A percentile compares a stretch with the other conserved stretches of the same genome.
Conservation (phyloP, 2,888 invertebrate genomes). For the Drosophila lutescens region DNA sequence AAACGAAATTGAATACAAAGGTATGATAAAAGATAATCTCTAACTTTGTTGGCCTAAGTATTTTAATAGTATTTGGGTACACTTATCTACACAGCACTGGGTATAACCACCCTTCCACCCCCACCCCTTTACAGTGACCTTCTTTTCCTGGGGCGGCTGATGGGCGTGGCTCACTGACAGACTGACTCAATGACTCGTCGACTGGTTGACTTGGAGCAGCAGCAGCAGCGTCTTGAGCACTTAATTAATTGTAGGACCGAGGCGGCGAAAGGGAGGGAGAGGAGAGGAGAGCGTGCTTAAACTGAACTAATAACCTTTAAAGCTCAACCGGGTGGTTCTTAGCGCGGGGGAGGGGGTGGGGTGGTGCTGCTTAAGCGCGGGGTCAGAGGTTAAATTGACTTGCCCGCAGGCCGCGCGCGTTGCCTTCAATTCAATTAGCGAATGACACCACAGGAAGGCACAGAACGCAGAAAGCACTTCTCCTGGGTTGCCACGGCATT, state of each 20-base stretch:
- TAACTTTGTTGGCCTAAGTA: too few relatives aligned
- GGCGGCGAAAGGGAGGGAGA: neutral
- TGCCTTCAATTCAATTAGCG: constrained; percentile 68
- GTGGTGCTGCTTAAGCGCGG: constrained; percentile 11
- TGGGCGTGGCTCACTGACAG: constrained; percentile 51
- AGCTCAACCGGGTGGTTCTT: constrained; percentile 35
- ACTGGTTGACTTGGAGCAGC: constrained; percentile 37
- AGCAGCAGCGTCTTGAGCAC: constrained; percentile 64
- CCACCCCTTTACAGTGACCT: constrained; percentile 51
- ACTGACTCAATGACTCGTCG: constrained; percentile 31
- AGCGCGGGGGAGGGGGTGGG: neutral
- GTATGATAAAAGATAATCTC: too few relatives aligned
- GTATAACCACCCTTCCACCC: neutral
- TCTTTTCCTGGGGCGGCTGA: constrained; percentile 52
- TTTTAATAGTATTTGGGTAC: neutral
- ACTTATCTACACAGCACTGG: neutral
- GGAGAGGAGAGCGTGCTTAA: constrained; percentile 56
- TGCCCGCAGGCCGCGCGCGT: constrained; percentile 59
- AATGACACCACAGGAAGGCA: constrained; percentile 48
- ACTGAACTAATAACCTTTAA: constrained; percentile 76
- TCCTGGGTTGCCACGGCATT: neutral
- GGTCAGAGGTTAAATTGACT: constrained; percentile 54
- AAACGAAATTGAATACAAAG: too few relatives aligned
- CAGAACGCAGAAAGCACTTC: neutral
- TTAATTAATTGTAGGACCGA: constrained; percentile 73